Evolutionary conservation across 2,113 vertebrate genomes (phyloP).

Genomic region (Strix uralensis): DNA sequence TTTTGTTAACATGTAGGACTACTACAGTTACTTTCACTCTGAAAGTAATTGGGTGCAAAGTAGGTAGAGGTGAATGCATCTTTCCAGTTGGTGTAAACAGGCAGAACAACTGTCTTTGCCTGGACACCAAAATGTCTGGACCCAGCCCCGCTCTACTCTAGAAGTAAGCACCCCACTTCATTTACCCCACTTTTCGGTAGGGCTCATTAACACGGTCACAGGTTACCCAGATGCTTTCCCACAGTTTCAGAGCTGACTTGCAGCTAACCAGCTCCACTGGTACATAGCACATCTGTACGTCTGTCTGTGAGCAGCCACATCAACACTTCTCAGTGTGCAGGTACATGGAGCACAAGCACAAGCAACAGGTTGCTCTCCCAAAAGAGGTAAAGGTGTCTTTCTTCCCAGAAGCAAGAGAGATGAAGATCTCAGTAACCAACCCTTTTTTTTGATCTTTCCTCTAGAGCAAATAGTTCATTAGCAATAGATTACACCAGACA

Average conservation of each 20-base stretch:
- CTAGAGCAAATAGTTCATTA: not conserved
- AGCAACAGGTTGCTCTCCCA: not conserved
- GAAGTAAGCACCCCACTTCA: not conserved
- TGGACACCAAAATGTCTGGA: not conserved
- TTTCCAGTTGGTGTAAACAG: not conserved
- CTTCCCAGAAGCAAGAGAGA: not conserved
- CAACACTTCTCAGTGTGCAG: not conserved
- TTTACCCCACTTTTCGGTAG: not conserved
- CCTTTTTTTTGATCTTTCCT: not conserved
- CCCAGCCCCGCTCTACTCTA: not conserved
- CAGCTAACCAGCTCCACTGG: too few species aligned
- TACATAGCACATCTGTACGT: fast-evolving
- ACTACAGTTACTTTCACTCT: not conserved
- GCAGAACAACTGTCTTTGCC: not conserved
- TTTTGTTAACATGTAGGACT: not conserved
- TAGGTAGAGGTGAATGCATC: not conserved
- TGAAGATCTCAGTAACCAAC: not conserved
- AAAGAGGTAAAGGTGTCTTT: not conserved
- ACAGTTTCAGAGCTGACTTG: not conserved
- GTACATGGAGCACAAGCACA: not conserved
- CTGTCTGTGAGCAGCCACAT: not conserved
- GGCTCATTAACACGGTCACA: not conserved
- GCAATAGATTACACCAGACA: fast-evolving
- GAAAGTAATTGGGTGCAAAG: not conserved
- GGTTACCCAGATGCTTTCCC: not conserved